Percentiles rank a stretch among this genome's conserved stretches.
phyloP scores from a whole-genome alignment of 2,113 vertebrate species.

The Panthera uncia region DNA sequence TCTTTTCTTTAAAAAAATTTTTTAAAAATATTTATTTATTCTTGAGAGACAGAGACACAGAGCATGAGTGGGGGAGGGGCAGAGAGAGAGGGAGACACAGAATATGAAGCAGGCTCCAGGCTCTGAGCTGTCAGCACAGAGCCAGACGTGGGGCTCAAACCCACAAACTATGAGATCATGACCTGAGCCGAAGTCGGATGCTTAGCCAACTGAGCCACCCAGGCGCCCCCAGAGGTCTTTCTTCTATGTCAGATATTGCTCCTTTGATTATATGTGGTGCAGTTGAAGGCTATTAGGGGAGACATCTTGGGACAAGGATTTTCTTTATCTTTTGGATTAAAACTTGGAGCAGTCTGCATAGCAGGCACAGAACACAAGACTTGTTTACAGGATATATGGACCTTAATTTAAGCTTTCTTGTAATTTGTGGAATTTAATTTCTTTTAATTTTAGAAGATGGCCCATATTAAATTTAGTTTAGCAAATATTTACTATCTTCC shows the following conservation, averaged over 20 bases:
- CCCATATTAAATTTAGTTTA: not conserved
- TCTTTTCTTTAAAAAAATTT: too few species aligned
- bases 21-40: too few species aligned
- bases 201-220: too few species aligned
- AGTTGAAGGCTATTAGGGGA: not conserved
- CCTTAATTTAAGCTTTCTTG: conserved; percentile 41
- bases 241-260: not conserved
- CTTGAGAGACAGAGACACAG: too few species aligned
- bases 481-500: conserved; percentile 11
- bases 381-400: not conserved
- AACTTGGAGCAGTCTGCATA: not conserved
- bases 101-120: too few species aligned
- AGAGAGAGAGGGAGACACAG: too few species aligned
- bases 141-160: too few species aligned
- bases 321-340: not conserved
- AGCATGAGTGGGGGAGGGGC: too few species aligned
- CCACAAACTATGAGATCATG: too few species aligned
- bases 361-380: not conserved
- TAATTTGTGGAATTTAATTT: not conserved
- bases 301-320: not conserved
- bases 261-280: too few species aligned
- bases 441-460: not conserved
- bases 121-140: too few species aligned
- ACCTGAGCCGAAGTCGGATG: too few species aligned
- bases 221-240: not conserved